phyloP scores from a whole-genome alignment of 2,888 invertebrate genomes.

The Celastrina argiolus region DNA sequence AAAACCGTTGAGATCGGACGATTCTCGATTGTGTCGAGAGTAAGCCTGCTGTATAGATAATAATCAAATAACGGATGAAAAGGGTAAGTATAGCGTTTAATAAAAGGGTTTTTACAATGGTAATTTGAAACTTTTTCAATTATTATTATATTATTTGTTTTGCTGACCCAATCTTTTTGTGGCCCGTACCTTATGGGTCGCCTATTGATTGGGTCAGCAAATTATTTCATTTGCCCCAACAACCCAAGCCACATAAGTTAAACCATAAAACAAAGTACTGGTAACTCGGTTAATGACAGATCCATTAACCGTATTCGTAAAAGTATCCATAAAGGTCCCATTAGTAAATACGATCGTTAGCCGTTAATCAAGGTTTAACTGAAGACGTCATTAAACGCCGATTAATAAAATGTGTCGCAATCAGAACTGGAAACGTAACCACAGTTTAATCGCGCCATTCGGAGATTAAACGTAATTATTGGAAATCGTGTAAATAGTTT shows the following conservation, averaged over 20 bases:
- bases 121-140: no score
- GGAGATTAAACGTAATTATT: background rate
- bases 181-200: no score
- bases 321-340: background rate
- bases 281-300: background rate
- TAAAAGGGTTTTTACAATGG: no score
- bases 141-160: no score
- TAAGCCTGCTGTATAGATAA: no score
- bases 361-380: background rate
- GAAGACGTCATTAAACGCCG: conserved; percentile 1
- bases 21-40: no score
- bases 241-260: background rate
- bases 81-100: no score
- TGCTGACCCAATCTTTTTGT: no score
- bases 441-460: background rate
- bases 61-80: no score
- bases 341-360: conserved; percentile 2
- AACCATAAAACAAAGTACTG: background rate
- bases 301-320: conserved; percentile 5
- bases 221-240: background rate
- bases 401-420: background rate
- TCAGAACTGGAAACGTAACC: background rate
- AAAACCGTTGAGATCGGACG: no score
- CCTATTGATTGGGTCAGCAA: background rate
- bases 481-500: background rate